Evolutionary conservation across 2,888 invertebrate species (phyloP), one percentile per base, ranked within the genome.

Genomic region (Macrosoma leucophasiata): DNA sequence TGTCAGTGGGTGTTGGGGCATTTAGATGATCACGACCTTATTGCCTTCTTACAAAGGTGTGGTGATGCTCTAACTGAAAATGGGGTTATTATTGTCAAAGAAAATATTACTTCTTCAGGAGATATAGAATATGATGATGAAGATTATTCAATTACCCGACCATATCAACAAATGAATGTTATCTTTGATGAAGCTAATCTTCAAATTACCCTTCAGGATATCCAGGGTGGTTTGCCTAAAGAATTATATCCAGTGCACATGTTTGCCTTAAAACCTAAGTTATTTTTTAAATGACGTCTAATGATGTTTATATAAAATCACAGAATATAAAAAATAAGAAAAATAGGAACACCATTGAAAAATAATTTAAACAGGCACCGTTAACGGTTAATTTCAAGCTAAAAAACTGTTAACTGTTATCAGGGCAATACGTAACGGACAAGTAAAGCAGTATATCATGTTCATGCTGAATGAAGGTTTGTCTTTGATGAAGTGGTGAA

Each of bases 1-100:
- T 90, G 91, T 53, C 98, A 98, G 63, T 99, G 98, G 98, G 97
- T 98, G 5, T 73, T 95, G 10, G 93, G 94, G 1, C 93, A 97
- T 66, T 78, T 98, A 25, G 91, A 91, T 2, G 95, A 98, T 67
- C 86, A 87, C 6, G 93, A 98, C 77, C 85, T 98, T 22, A 73
- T 95, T 13, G 67, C 84, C 11, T 97, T 93, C 61, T 86, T 93
- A 29, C 72, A 81, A 42, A 86, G 87, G 41, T 90, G 92, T 63
- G 77, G 95, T 13, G 40, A 50, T 9, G 52, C 66, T 3, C 49
- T 82, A 8, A 48, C 58, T 1, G 24, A 52, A 18, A 53, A 70
- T 10, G 76, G 78, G 1, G 50, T 78, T 2, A 69, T 79, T 26
- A 41, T 79, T 10, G 42, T 76, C 8, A 81, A 81, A 55, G 79